Evolutionary conservation across 2,797 vertebrate genomes (phyloP).

Genomic region (Helicolenus hilgendorfi): DNA sequence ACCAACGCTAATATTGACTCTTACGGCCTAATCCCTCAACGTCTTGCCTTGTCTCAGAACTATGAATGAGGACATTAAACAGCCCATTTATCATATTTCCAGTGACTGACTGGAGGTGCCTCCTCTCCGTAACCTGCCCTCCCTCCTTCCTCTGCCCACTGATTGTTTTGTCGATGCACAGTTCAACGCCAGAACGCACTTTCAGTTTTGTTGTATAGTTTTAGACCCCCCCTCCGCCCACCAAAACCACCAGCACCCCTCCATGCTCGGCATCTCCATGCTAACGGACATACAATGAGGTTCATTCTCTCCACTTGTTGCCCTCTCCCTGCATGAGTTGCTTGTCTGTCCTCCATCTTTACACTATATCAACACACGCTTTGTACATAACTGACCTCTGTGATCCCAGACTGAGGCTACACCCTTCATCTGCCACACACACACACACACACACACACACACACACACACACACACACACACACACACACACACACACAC

Average conservation of each 20-base stretch:
- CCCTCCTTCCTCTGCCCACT: conserved; percentile 26
- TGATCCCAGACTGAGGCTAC: conserved; percentile 63
- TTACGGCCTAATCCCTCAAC: conserved; percentile 82
- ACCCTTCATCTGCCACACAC: conserved; percentile 30
- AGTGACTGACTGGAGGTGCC: conserved; percentile 57
- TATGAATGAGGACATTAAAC: conserved; percentile 80
- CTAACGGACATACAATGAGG: conserved; percentile 77
- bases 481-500: background rate
- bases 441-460: background rate
- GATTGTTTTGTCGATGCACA: conserved; percentile 57
- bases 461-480: no score
- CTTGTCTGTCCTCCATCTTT: conserved; percentile 79
- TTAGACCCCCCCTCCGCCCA: conserved; percentile 25
- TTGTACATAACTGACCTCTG: conserved; percentile 77
- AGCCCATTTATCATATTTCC: conserved; percentile 86
- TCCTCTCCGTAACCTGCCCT: conserved; percentile 28
- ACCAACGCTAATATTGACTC: conserved; percentile 88
- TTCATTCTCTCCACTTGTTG: conserved; percentile 81
- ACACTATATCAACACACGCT: conserved; percentile 81
- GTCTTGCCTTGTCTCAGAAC: conserved; percentile 80
- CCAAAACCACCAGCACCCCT: conserved; percentile 37
- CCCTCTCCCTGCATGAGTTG: conserved; percentile 74
- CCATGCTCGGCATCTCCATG: conserved; percentile 42
- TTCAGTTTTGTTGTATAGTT: conserved; percentile 68
- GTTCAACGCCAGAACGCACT: conserved; percentile 62